Conservation (phyloP, 2,113 vertebrate species). For the Heloderma charlesbogerti region DNA sequence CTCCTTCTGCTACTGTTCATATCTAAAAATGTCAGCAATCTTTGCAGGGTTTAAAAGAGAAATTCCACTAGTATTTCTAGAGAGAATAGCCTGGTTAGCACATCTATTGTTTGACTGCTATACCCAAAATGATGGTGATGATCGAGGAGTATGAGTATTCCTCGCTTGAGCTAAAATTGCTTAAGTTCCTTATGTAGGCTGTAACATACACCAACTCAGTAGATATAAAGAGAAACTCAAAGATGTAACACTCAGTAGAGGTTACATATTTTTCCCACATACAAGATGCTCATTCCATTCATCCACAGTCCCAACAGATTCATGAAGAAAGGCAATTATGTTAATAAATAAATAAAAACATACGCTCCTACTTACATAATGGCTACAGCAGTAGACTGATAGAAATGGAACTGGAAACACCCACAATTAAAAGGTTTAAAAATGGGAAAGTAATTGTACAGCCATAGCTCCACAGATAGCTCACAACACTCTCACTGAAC, state of each 20-base stretch:
- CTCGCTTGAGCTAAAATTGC: neutral
- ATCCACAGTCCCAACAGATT: neutral
- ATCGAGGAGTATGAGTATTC: neutral
- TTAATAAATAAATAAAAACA: neutral
- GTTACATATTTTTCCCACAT: slow-evolving; percentile 4
- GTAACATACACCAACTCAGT: slow-evolving; percentile 6
- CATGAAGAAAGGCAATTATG: neutral
- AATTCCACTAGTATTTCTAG: neutral
- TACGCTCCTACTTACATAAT: neutral
- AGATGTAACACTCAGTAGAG: neutral
- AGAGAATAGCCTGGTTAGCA: neutral
- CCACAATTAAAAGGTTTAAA: neutral
- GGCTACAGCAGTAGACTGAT: neutral
- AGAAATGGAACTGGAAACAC: neutral
- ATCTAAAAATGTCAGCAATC: neutral
- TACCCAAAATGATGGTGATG: neutral
- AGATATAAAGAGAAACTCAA: slow-evolving; percentile 18
- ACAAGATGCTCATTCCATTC: slow-evolving; percentile 24
- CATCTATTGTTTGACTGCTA: neutral
- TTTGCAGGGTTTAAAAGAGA: neutral
- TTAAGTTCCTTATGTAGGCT: neutral
- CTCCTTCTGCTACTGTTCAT: neutral
- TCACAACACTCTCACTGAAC: neutral
- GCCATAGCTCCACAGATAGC: neutral
- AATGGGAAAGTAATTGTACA: neutral